Conservation (phyloP, 2,797 vertebrate genomes). For the Nasua narica region DNA sequence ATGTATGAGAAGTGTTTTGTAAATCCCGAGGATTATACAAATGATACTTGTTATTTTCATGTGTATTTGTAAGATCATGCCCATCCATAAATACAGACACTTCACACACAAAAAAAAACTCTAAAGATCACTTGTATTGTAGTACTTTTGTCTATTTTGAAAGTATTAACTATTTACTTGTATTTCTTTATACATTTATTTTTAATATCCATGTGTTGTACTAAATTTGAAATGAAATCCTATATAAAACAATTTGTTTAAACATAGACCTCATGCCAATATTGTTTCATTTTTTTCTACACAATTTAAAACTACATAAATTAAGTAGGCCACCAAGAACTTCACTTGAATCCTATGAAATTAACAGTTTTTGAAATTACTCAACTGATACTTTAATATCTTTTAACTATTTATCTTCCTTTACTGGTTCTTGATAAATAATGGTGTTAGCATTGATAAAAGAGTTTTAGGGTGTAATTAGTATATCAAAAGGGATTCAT, state of each 20-base stretch:
- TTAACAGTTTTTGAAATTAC: slow-evolving; percentile 61
- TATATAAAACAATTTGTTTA: slow-evolving; percentile 55
- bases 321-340: slow-evolving; percentile 44
- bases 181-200: slow-evolving; percentile 62
- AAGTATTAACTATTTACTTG: slow-evolving; percentile 60
- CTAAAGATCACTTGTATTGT: slow-evolving; percentile 72
- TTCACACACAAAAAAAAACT: slow-evolving; percentile 65
- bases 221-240: slow-evolving; percentile 66
- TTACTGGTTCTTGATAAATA: slow-evolving; percentile 46
- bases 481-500: slow-evolving; percentile 27
- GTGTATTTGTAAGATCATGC: slow-evolving; percentile 70
- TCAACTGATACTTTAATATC: slow-evolving; percentile 44
- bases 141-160: slow-evolving; percentile 69
- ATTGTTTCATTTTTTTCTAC: slow-evolving; percentile 53
- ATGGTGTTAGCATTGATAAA: background rate
- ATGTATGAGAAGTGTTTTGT: slow-evolving; percentile 45
- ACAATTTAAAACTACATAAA: slow-evolving; percentile 40
- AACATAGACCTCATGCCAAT: slow-evolving; percentile 43
- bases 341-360: slow-evolving; percentile 62
- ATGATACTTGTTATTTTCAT: slow-evolving; percentile 46
- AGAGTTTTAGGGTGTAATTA: slow-evolving; percentile 36
- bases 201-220: slow-evolving; percentile 72
- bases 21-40: slow-evolving; percentile 53
- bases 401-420: slow-evolving; percentile 25
- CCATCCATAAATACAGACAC: slow-evolving; percentile 77